Base-by-base conservation (phyloP, 2,113 vertebrate species). In the Malurus elegans region DNA sequence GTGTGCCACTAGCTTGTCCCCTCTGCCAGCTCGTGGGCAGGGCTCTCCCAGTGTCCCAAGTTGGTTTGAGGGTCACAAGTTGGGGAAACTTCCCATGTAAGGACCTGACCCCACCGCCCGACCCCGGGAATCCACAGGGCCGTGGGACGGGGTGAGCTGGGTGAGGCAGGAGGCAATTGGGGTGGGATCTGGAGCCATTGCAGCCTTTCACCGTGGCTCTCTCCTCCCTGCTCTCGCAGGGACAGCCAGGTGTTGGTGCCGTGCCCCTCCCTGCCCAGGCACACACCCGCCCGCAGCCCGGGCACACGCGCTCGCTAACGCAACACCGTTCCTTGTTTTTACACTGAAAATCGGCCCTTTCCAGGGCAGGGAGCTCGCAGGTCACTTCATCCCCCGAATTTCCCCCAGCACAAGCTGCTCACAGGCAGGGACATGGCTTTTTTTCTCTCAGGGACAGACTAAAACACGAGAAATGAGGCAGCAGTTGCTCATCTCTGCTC, bases 391-490 rank as follows among this genome's bases (percentile, higher is more conserved):
- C 9, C 36, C n/a, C 51, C 10, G 10, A 40, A 65, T 7, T 65
- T 1, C 11, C 18, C 34, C 48, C 31, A 44, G 24, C 54, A 25
- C 15, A 57, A 56, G 50, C 7, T 53, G 31, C 8, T 8, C 15
- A 21, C 25, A 65, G 25, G 11, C 32, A 29, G 26, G 34, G 32
- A 6, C 3, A 0, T 51, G 28, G 18, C 18, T 45, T 73, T 64
- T 64, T 64, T 69, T 12, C n/a, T 69, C 82, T 34, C 42, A 69
- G 61, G 74, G 26, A 23, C 1, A 3, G 26, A 20, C 42, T 28
- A 19, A 32, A 65, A 24, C 53, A n/a, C 0, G 0, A 48, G 48
- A 44, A 54, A 25, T 44, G 56, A 60, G 73, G 18, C 0, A 0
- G 18, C 61, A 81, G 28, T 25, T 28, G 54, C 2, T 3, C 34